phyloP scores from a whole-genome alignment of 2,888 invertebrate genomes.

The Anaspis maculata region DNA sequence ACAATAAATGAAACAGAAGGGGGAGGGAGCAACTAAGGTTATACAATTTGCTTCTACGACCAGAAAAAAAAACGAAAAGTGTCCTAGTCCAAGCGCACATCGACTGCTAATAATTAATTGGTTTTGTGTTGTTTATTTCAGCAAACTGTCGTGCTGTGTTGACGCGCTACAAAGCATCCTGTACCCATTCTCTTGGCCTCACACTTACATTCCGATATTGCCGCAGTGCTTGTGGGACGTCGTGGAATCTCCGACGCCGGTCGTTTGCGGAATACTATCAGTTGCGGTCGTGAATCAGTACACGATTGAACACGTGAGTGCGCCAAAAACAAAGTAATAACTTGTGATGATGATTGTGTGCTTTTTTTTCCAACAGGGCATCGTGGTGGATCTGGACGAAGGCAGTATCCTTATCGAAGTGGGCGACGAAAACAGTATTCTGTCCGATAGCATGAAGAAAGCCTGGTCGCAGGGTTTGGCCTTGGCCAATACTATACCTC shows the following conservation, averaged over 20 bases:
- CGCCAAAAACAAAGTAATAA: too few species aligned
- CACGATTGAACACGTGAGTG: conserved; percentile 49
- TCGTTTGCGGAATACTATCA: conserved; percentile 63
- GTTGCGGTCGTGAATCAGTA: conserved; percentile 34
- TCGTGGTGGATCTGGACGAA: conserved; percentile 66
- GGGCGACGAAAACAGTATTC: conserved; percentile 69
- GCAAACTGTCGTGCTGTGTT: conserved; percentile 64
- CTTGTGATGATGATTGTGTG: too few species aligned
- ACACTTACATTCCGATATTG: conserved; percentile 69
- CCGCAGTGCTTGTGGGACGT: conserved; percentile 62
- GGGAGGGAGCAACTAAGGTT: too few species aligned
- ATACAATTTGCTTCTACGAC: too few species aligned
- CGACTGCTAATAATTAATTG: too few species aligned
- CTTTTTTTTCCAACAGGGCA: conserved; percentile 47
- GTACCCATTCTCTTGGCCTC: conserved; percentile 80
- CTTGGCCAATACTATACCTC: conserved; percentile 38
- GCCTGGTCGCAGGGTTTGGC: conserved; percentile 55
- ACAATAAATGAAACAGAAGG: too few species aligned
- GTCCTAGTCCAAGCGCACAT: too few species aligned
- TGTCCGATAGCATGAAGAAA: conserved; percentile 62
- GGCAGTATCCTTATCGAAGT: conserved; percentile 55
- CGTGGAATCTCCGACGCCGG: conserved; percentile 67
- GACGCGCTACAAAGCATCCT: conserved; percentile 66
- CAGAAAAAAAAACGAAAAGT: too few species aligned
- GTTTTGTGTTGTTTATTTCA: too few species aligned